Evolutionary conservation across 2,888 invertebrate genomes (phyloP).

Genomic region (Elegia similella): DNA sequence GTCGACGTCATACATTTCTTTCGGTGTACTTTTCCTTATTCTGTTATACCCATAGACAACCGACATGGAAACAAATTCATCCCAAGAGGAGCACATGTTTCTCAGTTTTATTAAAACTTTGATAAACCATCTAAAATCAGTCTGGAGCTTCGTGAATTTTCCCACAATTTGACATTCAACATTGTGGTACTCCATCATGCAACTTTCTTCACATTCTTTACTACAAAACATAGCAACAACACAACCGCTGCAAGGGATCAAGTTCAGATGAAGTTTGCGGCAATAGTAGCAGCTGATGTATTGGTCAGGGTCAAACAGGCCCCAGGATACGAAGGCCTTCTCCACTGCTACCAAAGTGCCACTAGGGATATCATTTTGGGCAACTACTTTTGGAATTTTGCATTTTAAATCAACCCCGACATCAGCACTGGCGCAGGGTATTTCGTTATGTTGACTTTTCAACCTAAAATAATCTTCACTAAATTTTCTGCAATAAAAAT

Average conservation of each 20-base stretch:
- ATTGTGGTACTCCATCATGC: neutral
- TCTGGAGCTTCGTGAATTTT: neutral
- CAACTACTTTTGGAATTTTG: neutral
- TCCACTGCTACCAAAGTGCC: slow-evolving; percentile 1
- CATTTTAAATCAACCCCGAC: slow-evolving; percentile 4
- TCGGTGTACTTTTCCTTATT: neutral
- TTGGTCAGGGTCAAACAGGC: neutral
- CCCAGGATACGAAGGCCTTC: neutral
- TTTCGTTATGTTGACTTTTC: neutral
- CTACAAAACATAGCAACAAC: slow-evolving; percentile 1
- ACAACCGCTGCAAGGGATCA: neutral
- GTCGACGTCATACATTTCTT: neutral
- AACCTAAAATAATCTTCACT: neutral
- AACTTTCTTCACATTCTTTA: slow-evolving; percentile 3
- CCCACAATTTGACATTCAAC: neutral
- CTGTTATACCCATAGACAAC: neutral
- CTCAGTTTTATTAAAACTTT: slow-evolving; percentile 1
- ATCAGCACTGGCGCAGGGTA: slow-evolving; percentile 11
- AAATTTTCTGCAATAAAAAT: no score
- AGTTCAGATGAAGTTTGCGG: neutral
- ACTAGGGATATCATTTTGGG: neutral
- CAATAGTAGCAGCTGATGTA: slow-evolving; percentile 1
- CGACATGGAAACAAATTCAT: neutral
- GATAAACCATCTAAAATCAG: neutral
- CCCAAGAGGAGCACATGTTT: slow-evolving; percentile 24